Evolutionary conservation across 1,140 invertebrate genomes (phyloP).

Genomic region (Papilio polyxenes): DNA sequence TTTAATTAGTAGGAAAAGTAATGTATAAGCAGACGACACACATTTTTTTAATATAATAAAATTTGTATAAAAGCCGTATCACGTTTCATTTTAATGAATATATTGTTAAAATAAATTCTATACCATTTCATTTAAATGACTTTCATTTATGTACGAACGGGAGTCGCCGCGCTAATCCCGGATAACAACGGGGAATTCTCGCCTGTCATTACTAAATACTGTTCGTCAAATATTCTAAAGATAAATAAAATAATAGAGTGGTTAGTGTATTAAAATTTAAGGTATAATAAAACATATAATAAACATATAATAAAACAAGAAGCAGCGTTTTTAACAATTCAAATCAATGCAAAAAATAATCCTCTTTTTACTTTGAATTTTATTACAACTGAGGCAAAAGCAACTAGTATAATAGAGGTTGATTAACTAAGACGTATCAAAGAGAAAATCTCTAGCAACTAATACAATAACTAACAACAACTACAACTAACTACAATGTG

Average conservation of each 20-base stretch:
- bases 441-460: no score
- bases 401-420: no score
- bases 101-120: constrained; percentile 19
- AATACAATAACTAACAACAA: no score
- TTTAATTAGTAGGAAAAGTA: not conserved
- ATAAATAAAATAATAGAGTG: constrained; percentile 7
- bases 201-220: constrained; percentile 5
- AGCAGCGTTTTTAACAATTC: not conserved
- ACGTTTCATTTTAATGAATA: not conserved
- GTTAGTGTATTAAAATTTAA: not conserved
- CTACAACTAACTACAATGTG: no score
- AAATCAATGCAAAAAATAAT: no score
- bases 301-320: not conserved
- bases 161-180: constrained; percentile 1
- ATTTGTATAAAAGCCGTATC: not conserved
- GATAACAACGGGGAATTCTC: constrained; percentile 11
- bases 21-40: not conserved
- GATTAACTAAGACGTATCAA: no score
- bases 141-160: constrained; percentile 25
- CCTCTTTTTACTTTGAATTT: no score
- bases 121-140: constrained; percentile 27
- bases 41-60: no score
- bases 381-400: no score
- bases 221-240: not conserved
- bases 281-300: not conserved